Evolutionary conservation across 2,888 invertebrate genomes (phyloP).

Genomic region (Drosophila koepferae): DNA sequence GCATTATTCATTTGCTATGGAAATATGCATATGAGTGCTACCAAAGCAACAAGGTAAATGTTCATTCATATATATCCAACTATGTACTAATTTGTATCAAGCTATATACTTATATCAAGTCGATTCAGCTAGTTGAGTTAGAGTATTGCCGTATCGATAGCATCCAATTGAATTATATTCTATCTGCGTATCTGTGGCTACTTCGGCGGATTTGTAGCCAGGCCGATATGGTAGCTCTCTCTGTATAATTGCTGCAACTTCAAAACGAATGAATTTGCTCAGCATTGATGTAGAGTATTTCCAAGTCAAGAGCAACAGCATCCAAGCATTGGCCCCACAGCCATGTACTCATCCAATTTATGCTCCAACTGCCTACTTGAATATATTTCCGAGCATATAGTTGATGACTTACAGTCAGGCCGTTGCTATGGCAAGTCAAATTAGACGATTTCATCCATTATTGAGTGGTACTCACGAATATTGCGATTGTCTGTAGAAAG

Average conservation of each 20-base stretch:
- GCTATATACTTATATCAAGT: no score
- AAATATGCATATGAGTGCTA: no score
- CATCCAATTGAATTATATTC: no score
- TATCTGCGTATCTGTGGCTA: no score
- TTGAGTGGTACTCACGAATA: conserved; percentile 13
- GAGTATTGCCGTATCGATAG: no score
- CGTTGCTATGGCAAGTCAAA: conserved; percentile 26
- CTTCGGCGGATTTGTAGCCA: no score
- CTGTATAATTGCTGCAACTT: neutral
- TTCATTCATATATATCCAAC: no score
- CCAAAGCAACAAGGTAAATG: no score
- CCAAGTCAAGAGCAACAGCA: neutral
- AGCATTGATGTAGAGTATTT: neutral
- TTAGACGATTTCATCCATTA: neutral
- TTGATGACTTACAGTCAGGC: conserved; percentile 1
- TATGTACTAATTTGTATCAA: no score
- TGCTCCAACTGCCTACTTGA: neutral
- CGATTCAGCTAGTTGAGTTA: no score
- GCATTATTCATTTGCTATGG: no score
- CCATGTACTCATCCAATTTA: neutral
- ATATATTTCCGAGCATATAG: neutral
- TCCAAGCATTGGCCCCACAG: neutral
- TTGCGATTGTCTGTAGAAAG: neutral
- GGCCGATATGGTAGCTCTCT: neutral
- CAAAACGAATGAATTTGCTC: neutral